Evolutionary conservation across 2,888 invertebrate species (phyloP), one percentile per base, ranked within the genome.

Genomic region (Listrodromus nycthemerus): DNA sequence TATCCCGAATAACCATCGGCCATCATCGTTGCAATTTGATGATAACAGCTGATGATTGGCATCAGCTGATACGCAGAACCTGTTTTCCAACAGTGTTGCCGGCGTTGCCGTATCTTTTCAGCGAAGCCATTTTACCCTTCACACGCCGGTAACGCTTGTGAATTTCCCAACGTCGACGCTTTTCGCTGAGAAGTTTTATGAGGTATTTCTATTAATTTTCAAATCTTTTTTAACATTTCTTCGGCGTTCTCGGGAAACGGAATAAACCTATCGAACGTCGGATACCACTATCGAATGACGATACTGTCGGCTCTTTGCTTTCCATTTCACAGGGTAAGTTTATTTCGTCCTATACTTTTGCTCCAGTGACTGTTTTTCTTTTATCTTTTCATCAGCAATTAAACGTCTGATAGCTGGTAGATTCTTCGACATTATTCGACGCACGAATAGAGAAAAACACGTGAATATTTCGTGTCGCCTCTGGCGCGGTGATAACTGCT

Each of bases 21-120:
- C 55, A 21, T 10, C 55, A 24, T 55, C 24, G 55, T n/a, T 50
- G n/a, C 69, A n/a, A 48, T 27, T 48, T 10, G 55, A 21, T 13
- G 21, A 55, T 55, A 55, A 19, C 55, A 55, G 52, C 21, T 52
- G 52, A 58, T 71, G 61, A 61, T 61, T 2, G 71, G 48, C 13
- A 48, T 48, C 67, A 48, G 69, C 69, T 69, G 50, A 69, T 50
- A 52, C 30, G 30, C 8, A 48, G 19, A 19, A 50, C 19, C 50
- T 30, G 27, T 69, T 69, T 19, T 21, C 48, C n/a, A 41, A 55
- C 55, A 55, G 55, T 24, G 55, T 24, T 55, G 52, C 52, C 52
- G 21, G 8, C 21, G 52, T 55, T 55, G 55, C 55, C 55, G 55
- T 55, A 10, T 55, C 24, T 21, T 55, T 55, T 55, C 13, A 2